Evolutionary conservation across 2,797 vertebrate genomes (phyloP), one percentile per base, ranked within the genome.

Genomic region (Betta splendens): DNA sequence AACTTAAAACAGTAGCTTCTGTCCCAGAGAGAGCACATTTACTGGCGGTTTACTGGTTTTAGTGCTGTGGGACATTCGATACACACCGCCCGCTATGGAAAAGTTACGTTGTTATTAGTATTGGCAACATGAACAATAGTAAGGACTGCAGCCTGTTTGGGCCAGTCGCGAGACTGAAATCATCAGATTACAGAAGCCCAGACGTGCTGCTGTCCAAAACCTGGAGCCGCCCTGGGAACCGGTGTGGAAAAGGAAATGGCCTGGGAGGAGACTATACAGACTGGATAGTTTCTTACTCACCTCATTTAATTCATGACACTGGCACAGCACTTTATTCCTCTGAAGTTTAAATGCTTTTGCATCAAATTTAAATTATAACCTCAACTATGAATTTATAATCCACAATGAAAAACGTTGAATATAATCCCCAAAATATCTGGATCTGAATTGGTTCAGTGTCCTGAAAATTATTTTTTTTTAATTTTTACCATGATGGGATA

Each of bases 101-200:
- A 74, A 43, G 32, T n/a, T 12, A 23, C 28, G 39, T 70, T 23
- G 65, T 62, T 73, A 32, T 57, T 66, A 21, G 7, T 66, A 26
- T 70, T 75, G 72, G 68, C 67, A 37, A 55, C 33, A 23, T 63
- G 59, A 42, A 40, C 37, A 45, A 59, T 51, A 56, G 50, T 62
- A 67, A 75, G 54, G 38, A 50, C 44, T 68, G 28, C 60, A 50
- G 65, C 18, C 53, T 45, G 50, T 59, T 71, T 56, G 62, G 56
- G 63, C 71, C 42, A 31, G 55, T 69, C 48, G 50, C 52, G 16
- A 64, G 50, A 17, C 60, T 80, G 44, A 77, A 80, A 77, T 70
- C 64, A 69, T 38, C 56, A 11, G 75, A 75, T 87, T 80, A 75
- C 79, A 70, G 49, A 29, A 72, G 58, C 56, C 76, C 58, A 82